These are phyloP conservation scores for Coluber constrictor DNA, from an alignment of 2,797 vertebrate genomes.

Conservation along the genomic window DNA sequence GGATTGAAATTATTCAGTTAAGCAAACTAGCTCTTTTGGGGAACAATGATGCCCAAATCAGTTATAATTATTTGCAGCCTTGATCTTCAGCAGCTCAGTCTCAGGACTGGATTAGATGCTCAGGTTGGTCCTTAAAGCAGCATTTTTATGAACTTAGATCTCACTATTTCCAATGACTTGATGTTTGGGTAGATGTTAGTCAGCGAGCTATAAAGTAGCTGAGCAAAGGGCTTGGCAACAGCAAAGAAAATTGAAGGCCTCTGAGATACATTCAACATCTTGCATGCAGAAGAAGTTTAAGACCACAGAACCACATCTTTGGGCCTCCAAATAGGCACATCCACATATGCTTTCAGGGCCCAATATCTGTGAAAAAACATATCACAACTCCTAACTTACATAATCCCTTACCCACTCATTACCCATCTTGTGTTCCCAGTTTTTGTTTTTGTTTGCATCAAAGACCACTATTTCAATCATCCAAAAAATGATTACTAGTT, in stretches of 20 bases:
- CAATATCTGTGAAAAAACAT: background rate
- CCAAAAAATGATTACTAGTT: background rate
- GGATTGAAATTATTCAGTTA: background rate
- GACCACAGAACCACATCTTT: background rate
- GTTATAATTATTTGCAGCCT: background rate
- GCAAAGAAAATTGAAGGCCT: background rate
- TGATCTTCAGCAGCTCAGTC: background rate
- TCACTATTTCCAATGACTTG: background rate
- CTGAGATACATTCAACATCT: background rate
- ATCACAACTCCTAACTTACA: background rate
- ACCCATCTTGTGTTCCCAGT: background rate
- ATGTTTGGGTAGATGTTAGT: background rate
- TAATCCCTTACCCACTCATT: background rate
- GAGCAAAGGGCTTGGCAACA: background rate
- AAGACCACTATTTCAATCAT: background rate
- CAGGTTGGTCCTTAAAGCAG: background rate
- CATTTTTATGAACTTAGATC: background rate
- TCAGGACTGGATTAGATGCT: background rate
- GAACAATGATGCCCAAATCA: background rate
- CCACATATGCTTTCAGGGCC: background rate
- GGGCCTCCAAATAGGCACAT: background rate
- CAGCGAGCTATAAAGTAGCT: background rate
- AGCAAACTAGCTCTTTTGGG: background rate
- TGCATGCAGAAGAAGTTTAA: background rate
- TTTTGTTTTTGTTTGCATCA: background rate